Conservation (phyloP, 1,140 invertebrate genomes). For the Metaphire vulgaris region DNA sequence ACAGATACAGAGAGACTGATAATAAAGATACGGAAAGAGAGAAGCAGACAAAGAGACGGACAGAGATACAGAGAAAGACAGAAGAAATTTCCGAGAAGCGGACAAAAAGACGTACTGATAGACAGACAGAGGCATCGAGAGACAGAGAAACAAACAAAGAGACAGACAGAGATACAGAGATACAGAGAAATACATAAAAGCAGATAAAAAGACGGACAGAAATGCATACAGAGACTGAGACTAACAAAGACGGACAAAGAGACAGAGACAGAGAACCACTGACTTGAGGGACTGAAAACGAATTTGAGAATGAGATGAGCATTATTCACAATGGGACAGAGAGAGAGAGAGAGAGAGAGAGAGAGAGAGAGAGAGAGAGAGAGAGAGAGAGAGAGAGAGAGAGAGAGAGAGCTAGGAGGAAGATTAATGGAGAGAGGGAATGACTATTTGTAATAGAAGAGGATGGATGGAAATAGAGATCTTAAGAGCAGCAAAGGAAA, state of each 20-base stretch:
- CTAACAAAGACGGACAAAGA: neutral
- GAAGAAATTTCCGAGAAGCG: neutral
- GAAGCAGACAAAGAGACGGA: neutral
- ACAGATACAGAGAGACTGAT: constrained; percentile 30
- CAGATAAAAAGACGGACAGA: too few species aligned
- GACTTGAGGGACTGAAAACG: too few species aligned
- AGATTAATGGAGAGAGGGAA: constrained; percentile 31
- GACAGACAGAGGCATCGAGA: neutral
- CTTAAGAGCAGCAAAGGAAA: too few species aligned
- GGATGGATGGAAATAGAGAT: too few species aligned
- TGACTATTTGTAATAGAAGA: constrained; percentile 22
- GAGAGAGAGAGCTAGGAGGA: constrained; percentile 19
- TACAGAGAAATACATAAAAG: neutral
- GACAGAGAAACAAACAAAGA: neutral
- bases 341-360: constrained; percentile 23
- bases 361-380: constrained; percentile 23
- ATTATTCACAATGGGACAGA: constrained; percentile 12
- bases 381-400: constrained; percentile 28
- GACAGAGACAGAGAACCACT: constrained; percentile 1
- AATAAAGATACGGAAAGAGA: constrained; percentile 21
- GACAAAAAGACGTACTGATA: neutral
- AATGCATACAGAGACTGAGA: neutral
- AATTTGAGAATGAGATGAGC: too few species aligned
- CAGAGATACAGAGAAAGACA: neutral
- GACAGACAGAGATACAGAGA: neutral